Base-by-base conservation (phyloP, 2,888 invertebrate species). In the Eupithecia insigniata region DNA sequence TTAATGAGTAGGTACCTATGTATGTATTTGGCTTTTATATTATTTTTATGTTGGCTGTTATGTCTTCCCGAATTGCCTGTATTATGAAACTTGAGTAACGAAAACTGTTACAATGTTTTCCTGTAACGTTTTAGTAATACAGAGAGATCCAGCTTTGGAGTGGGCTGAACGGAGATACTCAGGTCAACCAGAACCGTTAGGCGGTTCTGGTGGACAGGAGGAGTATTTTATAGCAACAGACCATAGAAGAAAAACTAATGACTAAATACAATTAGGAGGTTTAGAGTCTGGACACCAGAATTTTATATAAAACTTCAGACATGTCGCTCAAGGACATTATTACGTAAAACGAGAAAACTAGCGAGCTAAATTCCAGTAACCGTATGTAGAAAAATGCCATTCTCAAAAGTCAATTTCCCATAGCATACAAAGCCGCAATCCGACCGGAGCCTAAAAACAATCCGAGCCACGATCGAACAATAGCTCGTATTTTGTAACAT, bases 401-500 rank as follows among this genome's bases (percentile, higher is more conserved):
- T 67, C 66, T 55, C 66, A 70, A 70, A 68, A 68, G 66, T 22
- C 30, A 64, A 74, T 69, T 71, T 74, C 74, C 74, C 74, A 74
- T 71, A 69, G 60, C 69, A 71, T 58, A 71, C 69, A 71, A 60
- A 68, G 66, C 65, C 22, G 66, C 75, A 74, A 74, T 72, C 71
- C 69, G 69, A 69, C 69, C 69, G 62, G 34, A 60, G 46, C 51
- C 60, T 68, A 74, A 71, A 74, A 74, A 74, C 74, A 74, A 74
- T 60, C 69, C 62, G 28, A 69, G 66, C 70, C 69, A 43, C 74
- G 69, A 71, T 75, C 74, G 72, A 77, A 78, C 79, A 77, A 79
- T 78, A 77, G 74, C 74, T 70, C 66, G 78, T 77, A 76, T 79
- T 79, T 78, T 75, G 79, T 78, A 79, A 78, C 75, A 76, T 74